Percentiles rank a stretch among this genome's conserved stretches.
These are phyloP conservation scores for Kryphioiulus occultus DNA, from an alignment of 2,888 invertebrate genomes.

Conservation along the genomic window DNA sequence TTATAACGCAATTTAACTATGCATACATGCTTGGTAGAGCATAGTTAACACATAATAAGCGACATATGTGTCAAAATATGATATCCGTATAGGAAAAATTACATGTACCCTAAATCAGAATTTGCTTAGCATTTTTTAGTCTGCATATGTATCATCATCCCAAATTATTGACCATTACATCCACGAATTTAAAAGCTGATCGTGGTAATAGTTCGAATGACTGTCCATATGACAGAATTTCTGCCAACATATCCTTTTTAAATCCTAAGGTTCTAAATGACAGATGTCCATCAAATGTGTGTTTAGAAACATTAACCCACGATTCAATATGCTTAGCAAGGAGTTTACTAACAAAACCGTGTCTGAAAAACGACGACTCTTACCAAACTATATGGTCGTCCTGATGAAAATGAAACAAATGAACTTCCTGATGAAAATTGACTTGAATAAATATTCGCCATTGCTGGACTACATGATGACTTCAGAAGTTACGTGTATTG, in stretches of 20 bases:
- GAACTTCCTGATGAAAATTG: background rate
- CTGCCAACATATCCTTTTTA: background rate
- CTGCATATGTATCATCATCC: no score
- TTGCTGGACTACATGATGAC: background rate
- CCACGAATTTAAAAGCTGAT: no score
- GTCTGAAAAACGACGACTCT: background rate
- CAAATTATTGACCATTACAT: no score
- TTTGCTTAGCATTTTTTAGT: no score
- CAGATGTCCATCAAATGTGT: background rate
- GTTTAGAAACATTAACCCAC: background rate
- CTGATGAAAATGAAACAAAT: conserved; percentile 1
- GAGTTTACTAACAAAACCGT: background rate
- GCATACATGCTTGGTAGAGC: background rate
- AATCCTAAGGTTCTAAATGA: no score
- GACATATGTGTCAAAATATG: background rate
- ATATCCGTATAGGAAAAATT: background rate
- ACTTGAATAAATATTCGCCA: conserved; percentile 25
- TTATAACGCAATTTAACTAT: no score
- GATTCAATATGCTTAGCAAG: background rate
- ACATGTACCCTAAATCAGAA: background rate
- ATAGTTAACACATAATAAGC: background rate
- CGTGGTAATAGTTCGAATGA: background rate
- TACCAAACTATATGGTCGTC: background rate
- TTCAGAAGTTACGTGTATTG: background rate
- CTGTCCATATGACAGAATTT: background rate